Conservation (phyloP, 92 coral and sea anemone genomes). For the Chrysogorgia sp. region DNA sequence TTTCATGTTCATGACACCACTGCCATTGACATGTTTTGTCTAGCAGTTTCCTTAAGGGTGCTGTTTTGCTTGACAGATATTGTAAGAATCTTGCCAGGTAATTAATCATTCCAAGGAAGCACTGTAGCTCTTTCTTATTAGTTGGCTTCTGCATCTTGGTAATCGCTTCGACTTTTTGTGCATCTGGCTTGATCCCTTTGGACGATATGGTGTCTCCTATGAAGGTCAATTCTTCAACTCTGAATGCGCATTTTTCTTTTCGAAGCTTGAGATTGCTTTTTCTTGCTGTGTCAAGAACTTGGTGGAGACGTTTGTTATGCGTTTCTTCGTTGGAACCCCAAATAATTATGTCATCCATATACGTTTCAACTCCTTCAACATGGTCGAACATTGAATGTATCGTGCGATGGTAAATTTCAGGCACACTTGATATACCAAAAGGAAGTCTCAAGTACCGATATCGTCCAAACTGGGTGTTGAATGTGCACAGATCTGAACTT, state of each 20-base stretch:
- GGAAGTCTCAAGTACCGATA: slow-evolving; percentile 1
- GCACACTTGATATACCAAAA: slow-evolving; percentile 7
- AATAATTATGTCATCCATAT: too few relatives aligned
- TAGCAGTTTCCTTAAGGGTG: too few relatives aligned
- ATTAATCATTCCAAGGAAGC: not conserved
- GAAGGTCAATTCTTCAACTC: not conserved
- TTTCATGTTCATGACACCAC: slow-evolving; percentile 3
- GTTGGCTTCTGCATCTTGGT: not conserved
- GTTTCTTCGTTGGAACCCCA: not conserved
- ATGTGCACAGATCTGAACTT: not conserved
- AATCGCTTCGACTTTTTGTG: not conserved
- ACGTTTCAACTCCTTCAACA: not conserved
- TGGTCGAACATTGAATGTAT: not conserved
- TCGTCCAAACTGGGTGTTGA: not conserved
- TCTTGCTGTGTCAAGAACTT: not conserved
- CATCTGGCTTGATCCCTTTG: not conserved
- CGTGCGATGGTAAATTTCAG: not conserved
- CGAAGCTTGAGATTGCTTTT: not conserved
- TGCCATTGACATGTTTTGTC: too few relatives aligned
- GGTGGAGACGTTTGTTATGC: not conserved
- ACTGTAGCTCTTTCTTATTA: slow-evolving; percentile 1
- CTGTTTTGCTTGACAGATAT: too few relatives aligned
- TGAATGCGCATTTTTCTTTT: not conserved
- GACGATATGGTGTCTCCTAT: not conserved
- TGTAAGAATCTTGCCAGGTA: too few relatives aligned